Conservation (phyloP, 64 coral and sea anemone species). For the Stichodactyla helianthus region DNA sequence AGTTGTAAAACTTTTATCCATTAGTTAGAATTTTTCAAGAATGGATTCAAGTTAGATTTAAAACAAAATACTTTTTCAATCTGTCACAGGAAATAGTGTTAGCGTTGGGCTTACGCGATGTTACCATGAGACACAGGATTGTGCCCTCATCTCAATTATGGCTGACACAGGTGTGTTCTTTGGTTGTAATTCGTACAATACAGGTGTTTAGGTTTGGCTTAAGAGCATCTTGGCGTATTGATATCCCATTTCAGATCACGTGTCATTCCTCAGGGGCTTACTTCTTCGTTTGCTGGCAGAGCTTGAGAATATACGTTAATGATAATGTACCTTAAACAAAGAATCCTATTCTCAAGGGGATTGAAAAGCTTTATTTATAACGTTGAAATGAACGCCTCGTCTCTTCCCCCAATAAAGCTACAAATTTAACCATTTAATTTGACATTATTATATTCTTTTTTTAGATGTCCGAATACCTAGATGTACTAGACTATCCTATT, state of each 20-base stretch:
- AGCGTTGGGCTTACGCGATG: constrained; percentile 70
- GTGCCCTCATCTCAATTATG: constrained; percentile 67
- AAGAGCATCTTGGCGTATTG: too few species aligned
- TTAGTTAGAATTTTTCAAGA: not conserved
- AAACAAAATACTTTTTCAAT: not conserved
- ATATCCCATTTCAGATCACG: too few species aligned
- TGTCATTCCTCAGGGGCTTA: too few species aligned
- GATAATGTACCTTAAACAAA: too few species aligned
- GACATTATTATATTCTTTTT: not conserved
- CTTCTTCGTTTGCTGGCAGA: too few species aligned
- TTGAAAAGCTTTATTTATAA: too few species aligned
- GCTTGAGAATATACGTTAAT: too few species aligned
- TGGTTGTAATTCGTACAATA: not conserved
- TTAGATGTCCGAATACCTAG: constrained; percentile 76
- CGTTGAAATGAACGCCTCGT: too few species aligned
- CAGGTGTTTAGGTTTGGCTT: not conserved
- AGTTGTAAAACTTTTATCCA: too few species aligned
- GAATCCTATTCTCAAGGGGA: too few species aligned
- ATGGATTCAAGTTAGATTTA: not conserved
- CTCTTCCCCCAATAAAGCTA: too few species aligned
- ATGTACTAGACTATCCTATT: constrained; percentile 80
- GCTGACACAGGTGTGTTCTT: constrained; percentile 74
- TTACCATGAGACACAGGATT: constrained; percentile 79
- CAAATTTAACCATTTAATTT: not conserved
- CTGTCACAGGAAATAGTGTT: constrained; percentile 73